Evolutionary conservation across 2,113 vertebrate genomes (phyloP), one percentile per base, ranked within the genome.

Genomic region (Taxidea taxus): DNA sequence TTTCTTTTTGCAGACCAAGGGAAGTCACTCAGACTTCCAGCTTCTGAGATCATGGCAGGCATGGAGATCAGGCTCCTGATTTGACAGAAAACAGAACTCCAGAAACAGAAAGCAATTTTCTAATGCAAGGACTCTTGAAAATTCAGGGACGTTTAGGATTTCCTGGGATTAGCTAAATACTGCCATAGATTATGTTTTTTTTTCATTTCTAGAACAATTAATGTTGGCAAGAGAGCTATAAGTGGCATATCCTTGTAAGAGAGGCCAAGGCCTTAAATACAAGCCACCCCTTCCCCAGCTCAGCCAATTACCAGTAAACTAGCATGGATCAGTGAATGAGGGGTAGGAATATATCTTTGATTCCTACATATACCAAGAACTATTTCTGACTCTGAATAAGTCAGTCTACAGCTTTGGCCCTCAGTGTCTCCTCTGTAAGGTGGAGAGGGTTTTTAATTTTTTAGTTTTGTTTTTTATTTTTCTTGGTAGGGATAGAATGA

Each of bases 11-110:
- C 68, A 87, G 25, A 60, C 91, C 47, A 49, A 58, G 42, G 42
- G 51, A 87, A 93, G 72, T 95, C 86, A 87, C 56, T 91, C 39
- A 68, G 84, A 96, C 20, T 81, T 81, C 9, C 12, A 92, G 6
- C 77, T 82, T 88, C 86, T 98, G 86, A 95, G 60, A 82, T 94
- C 70, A 85, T 64, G 39, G 84, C 56, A 72, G 51, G 39, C 15
- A 20, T 85, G 16, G 62, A 56, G 75, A 58, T 85, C 70, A 82
- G 31, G 34, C 37, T 87, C 14, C 49, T 74, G 29, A 64, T 88
- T 47, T 97, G 88, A 97, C 87, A 97, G 64, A 89, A 95, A 97
- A 68, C 96, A 97, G 93, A 96, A 60, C 34, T 75, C 66, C 47
- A 86, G 64, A 20, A 94, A 78, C 91, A 97, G 72, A 96, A 97